Base-by-base conservation (phyloP, 2,797 vertebrate species). In the Catamblyrhynchus diadema region DNA sequence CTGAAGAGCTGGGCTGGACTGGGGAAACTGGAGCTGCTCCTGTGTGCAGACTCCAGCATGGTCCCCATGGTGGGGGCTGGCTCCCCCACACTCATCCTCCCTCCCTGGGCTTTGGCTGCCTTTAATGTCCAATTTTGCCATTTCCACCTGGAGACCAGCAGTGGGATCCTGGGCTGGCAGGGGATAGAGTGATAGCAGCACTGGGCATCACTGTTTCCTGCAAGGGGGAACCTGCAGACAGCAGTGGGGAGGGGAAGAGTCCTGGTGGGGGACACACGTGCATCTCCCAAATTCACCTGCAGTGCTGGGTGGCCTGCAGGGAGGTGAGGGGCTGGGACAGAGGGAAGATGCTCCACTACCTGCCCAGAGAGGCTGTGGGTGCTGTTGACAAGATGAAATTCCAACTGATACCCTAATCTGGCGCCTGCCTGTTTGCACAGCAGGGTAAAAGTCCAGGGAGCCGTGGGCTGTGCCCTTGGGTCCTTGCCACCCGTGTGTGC, bases 391-490 rank as follows among this genome's bases (percentile, higher is more conserved):
- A 88, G 93, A 97, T 95, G 91, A 96, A 96, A 95, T 97, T 97
- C 96, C 94, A 95, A 91, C 95, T 92, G 96, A 97, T 97, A 95
- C 90, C 84, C 82, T 96, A 93, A 96, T 96, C 96, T 95, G 96
- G 82, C n/a, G 87, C 91, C 92, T 95, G 93, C 84, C 93, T 98
- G 97, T 98, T 97, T 98, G 95, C 96, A 96, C 95, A 97, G 88
- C 37, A 81, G 96, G 97, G 96, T 97, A 97, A 98, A 98, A 98
- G 97, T 98, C 97, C 96, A 91, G 65, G 20, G 11, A 94, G 91
- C 91, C 0, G 22, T 44, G 86, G 89, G 79, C 86, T 81, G 67
- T 80, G 93, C 93, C 89, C 77, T 86, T 62, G 87, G 81, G 84
- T 85, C 86, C 82, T 81, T 94, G 82, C 91, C 74, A 85, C 81